A percentile compares a stretch with the other conserved stretches of the same genome.
phyloP scores from a whole-genome alignment of 2,888 invertebrate species.

The Mallateleia sp. region DNA sequence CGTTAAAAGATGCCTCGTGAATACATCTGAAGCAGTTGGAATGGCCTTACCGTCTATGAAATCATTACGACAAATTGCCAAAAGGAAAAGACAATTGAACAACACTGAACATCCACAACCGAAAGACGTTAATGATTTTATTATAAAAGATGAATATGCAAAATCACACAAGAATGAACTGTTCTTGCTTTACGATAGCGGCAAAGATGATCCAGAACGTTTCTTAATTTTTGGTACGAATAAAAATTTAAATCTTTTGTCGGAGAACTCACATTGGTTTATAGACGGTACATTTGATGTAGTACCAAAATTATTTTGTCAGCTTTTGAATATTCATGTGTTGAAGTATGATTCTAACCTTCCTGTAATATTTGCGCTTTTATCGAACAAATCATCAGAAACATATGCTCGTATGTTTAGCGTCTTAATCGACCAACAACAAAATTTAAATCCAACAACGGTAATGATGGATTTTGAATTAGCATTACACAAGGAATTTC shows the following conservation, averaged over 20 bases:
- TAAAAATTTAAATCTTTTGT: neutral
- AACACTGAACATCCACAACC: neutral
- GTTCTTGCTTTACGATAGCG: slow-evolving; percentile 16
- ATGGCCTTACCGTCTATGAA: too few species aligned
- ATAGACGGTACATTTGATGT: slow-evolving; percentile 30
- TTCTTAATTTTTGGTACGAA: slow-evolving; percentile 18
- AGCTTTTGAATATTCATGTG: slow-evolving; percentile 13
- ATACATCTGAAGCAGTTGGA: neutral
- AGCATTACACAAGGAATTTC: slow-evolving; percentile 2
- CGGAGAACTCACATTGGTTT: neutral
- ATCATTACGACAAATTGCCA: slow-evolving; percentile 15
- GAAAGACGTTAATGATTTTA: neutral
- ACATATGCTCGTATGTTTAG: slow-evolving; percentile 9
- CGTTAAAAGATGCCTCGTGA: slow-evolving; percentile 1
- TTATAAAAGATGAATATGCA: slow-evolving; percentile 1
- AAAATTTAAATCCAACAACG: slow-evolving; percentile 11
- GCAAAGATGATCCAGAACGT: neutral
- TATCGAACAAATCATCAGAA: slow-evolving; percentile 4
- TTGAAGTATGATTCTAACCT: slow-evolving; percentile 8
- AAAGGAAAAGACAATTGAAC: neutral
- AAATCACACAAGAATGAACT: neutral
- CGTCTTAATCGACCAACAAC: neutral
- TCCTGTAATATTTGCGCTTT: neutral
- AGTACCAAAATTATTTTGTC: slow-evolving; percentile 4
- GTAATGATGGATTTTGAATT: slow-evolving; percentile 15